Base-by-base conservation (phyloP, 1,140 invertebrate genomes). In the Lepeophtheirus salmonis region DNA sequence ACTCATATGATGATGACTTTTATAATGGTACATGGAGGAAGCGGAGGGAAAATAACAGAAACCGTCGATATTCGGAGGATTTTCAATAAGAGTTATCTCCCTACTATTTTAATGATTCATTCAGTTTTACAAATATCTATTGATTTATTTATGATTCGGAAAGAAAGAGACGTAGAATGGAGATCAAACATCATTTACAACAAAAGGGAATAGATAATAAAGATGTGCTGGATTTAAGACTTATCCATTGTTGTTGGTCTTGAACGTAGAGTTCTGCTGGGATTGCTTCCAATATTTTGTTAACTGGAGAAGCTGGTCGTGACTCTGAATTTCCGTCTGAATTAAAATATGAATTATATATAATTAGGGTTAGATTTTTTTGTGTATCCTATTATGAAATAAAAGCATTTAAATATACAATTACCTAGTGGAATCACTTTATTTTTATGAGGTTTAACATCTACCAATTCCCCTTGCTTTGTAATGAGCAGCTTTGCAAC, bases 371-470 rank as follows among this genome's bases (percentile, higher is more conserved):
- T 41, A 6, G n/a, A 6, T n/a, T 41, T n/a, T 10, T 41, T 41
- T 41, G 30, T n/a, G 6, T 41, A n/a, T 6, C 6, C n/a, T 41
- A n/a, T 41, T 10, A 41, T 41, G 6, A 41, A n/a, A 41, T 41
- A 41, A 41, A 41, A 41, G 30, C n/a, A n/a, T n/a, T n/a, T n/a
- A n/a, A n/a, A 41, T 41, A n/a, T 6, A 41, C 30, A n/a, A 6
- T 41, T 41, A 53, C 50, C 50, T 4, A 56, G 18, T 12, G 59
- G 59, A 22, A 25, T 18, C 48, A 61, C 49, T 23, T 53, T 61
- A 41, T 61, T 61, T 53, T 61, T 61, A 25, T 16, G n/a, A 14
- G 59, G 51, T 55, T 61, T 61, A n/a, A 61, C 49, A 61, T 54
- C 48, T 22, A 61, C 50, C 2, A 56, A n/a, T 54, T 61, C 49